Evolutionary conservation across 2,113 vertebrate species (phyloP).

Genomic region (Meleagris gallopavo): DNA sequence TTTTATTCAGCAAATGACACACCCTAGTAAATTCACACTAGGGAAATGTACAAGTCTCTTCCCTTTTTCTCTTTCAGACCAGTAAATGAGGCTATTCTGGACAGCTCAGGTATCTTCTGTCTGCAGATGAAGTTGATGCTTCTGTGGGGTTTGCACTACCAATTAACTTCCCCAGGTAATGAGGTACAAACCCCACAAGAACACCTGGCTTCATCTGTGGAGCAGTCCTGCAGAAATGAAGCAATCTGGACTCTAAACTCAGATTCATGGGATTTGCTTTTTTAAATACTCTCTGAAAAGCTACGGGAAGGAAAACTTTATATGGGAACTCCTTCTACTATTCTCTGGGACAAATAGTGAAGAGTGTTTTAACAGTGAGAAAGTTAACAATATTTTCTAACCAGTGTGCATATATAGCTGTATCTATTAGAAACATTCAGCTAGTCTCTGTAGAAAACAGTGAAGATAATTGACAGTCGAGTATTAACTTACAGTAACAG

Average conservation of each 20-base stretch:
- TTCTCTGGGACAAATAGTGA: not conserved
- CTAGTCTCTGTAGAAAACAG: slow-evolving; percentile 33
- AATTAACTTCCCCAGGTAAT: slow-evolving; percentile 63
- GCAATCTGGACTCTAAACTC: not conserved
- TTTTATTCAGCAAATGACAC: not conserved
- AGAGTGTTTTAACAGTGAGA: slow-evolving; percentile 3
- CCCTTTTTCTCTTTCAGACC: not conserved
- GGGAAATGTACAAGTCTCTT: not conserved
- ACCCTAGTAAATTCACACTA: not conserved
- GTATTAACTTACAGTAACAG: slow-evolving; percentile 21
- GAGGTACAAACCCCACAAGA: slow-evolving; percentile 20
- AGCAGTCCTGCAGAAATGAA: not conserved
- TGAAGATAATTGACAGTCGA: slow-evolving; percentile 18
- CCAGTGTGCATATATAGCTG: not conserved
- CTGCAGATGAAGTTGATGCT: slow-evolving; percentile 7
- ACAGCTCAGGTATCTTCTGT: slow-evolving; percentile 44
- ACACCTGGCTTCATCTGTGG: slow-evolving; percentile 5
- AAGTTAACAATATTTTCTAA: slow-evolving; percentile 15
- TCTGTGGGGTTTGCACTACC: slow-evolving; percentile 25
- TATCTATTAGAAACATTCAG: not conserved
- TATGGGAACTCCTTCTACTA: not conserved
- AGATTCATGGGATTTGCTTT: not conserved
- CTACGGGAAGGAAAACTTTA: not conserved
- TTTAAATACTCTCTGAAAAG: not conserved
- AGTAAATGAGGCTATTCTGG: slow-evolving; percentile 35